Conservation (phyloP, 2,797 vertebrate genomes). For the Enteromius afrohamiltoni region DNA sequence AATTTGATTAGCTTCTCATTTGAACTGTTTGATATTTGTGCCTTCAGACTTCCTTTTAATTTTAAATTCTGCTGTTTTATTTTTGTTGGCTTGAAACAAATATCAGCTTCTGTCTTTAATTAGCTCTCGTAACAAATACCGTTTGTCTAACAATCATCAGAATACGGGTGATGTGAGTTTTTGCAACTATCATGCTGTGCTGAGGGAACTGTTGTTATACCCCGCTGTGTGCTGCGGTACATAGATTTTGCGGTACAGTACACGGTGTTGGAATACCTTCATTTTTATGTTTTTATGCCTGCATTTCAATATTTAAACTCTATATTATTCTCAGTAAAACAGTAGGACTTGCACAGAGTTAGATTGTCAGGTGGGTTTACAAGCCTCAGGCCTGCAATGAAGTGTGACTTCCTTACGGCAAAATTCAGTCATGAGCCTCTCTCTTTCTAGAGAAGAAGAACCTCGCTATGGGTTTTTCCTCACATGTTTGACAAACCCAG, state of each 20-base stretch:
- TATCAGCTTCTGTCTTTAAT: slow-evolving; percentile 23
- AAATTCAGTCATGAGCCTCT: slow-evolving; percentile 14
- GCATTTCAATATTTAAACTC: neutral
- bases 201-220: slow-evolving; percentile 8
- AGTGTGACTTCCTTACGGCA: neutral
- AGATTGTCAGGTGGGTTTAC: neutral
- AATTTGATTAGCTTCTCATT: slow-evolving; percentile 34
- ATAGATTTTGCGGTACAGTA: neutral
- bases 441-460: slow-evolving; percentile 19
- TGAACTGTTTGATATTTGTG: slow-evolving; percentile 26
- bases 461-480: neutral
- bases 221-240: neutral
- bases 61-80: slow-evolving; percentile 4
- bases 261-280: neutral
- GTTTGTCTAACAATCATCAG: neutral
- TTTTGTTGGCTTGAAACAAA: slow-evolving; percentile 37
- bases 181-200: neutral
- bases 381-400: slow-evolving; percentile 8
- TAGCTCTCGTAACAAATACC: slow-evolving; percentile 30
- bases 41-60: slow-evolving; percentile 20
- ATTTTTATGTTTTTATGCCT: slow-evolving; percentile 11
- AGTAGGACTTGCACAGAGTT: neutral
- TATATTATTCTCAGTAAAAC: neutral
- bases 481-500: slow-evolving; percentile 13
- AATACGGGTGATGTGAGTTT: neutral